Conservation (phyloP, 2,888 invertebrate genomes). For the Pyrrhosoma nymphula region DNA sequence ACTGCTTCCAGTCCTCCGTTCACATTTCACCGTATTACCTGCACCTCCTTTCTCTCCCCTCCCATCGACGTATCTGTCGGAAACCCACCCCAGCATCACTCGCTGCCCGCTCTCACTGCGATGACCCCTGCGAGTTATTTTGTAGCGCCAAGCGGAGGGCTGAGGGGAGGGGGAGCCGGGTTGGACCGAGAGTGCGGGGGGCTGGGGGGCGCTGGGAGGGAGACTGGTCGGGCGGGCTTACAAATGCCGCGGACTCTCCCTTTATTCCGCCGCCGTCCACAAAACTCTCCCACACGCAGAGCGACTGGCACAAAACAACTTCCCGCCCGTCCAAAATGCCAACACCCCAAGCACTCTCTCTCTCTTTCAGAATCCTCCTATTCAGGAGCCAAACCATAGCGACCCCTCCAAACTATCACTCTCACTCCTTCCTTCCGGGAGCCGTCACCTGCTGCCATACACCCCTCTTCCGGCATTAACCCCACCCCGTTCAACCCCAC, state of each 20-base stretch:
- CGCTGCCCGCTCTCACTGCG: not conserved
- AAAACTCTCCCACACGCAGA: not conserved
- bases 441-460: not conserved
- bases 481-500: not conserved
- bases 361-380: not conserved
- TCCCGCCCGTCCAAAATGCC: not conserved
- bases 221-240: not conserved
- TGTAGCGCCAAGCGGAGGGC: not conserved
- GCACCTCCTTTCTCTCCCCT: not conserved
- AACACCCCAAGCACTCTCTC: not conserved
- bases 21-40: not conserved
- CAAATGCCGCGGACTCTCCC: not conserved
- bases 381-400: not conserved
- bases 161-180: not conserved
- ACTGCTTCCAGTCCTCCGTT: not conserved
- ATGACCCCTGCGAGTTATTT: not conserved
- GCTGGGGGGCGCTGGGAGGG: not conserved
- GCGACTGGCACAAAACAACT: not conserved
- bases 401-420: not conserved
- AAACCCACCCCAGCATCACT: not conserved
- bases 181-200: not conserved
- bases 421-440: not conserved
- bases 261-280: slow-evolving; percentile 9
- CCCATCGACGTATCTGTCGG: not conserved
- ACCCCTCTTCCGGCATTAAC: not conserved